phyloP scores from a whole-genome alignment of 2,797 vertebrate species.

The Hoplostethus atlanticus region DNA sequence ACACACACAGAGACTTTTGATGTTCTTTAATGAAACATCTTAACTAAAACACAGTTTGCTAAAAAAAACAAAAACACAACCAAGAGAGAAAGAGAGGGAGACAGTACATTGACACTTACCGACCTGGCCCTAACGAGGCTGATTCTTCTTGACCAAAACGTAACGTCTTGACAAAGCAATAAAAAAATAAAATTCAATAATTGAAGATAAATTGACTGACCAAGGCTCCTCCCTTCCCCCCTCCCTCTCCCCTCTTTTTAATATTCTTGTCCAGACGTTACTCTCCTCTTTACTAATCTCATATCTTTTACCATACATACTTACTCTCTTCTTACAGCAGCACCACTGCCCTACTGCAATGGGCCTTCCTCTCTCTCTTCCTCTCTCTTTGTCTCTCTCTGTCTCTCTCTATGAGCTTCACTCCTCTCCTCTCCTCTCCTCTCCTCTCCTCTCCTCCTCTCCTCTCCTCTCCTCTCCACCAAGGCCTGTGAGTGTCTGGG shows the following conservation, averaged over 20 bases:
- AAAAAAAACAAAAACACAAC: no score
- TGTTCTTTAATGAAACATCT: no score
- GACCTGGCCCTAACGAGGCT: no score
- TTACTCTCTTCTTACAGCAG: not conserved
- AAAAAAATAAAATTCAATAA: no score
- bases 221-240: not conserved
- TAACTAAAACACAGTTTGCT: no score
- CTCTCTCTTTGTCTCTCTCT: conserved; percentile 1
- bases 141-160: no score
- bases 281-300: conserved; percentile 6
- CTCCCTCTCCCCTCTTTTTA: not conserved
- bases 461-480: conserved; percentile 44
- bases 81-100: not conserved
- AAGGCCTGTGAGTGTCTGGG: conserved; percentile 73
- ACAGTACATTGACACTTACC: no score
- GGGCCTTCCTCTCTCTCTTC: conserved; percentile 21
- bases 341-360: not conserved
- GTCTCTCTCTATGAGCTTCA: conserved; percentile 23
- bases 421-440: conserved; percentile 8
- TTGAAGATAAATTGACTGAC: no score
- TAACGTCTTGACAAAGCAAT: no score
- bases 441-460: conserved; percentile 39
- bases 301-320: conserved; percentile 3
- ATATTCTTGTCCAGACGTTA: not conserved
- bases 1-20: no score